Evolutionary conservation across 2,888 invertebrate genomes (phyloP), one percentile per base, ranked within the genome.

Genomic region (Oeneis ivallda): DNA sequence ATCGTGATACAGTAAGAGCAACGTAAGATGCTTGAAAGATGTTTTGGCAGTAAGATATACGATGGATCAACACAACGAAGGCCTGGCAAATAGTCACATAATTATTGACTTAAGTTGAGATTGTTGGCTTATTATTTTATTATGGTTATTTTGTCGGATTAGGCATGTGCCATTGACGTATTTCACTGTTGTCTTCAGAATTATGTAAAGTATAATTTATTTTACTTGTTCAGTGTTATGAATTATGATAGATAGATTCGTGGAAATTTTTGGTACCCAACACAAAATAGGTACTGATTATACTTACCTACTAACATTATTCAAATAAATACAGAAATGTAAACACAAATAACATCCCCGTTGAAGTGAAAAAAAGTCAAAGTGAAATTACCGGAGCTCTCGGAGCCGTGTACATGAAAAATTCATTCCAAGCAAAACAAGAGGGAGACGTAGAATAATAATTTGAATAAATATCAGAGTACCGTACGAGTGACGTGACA

Each of bases 401-500:
- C 77, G 79, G 82, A 84, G 84, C 82, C 85, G 87, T 88, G 86
- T 82, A 86, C 85, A 90, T 92, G 90, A 91, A 92, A 92, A 91
- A 91, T 92, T 92, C 90, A 92, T 92, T 85, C 81, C 79, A 76
- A 79, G 83, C 85, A 84, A 84, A 87, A 88, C 87, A 86, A 85
- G 87, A 85, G 89, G 87, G 89, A 83, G 89, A 79, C 81, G 83
- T 79, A 80, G 85, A 85, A 84, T 87, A 85, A 90, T 89, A 89
- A 91, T 90, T 91, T 91, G 87, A 91, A 92, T 91, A 91, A 90
- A 91, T 89, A 89, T 89, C 82, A 87, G 72, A 70, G 75, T 70
- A 70, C 72, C 84, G 82, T 78, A 81, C 82, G 78, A 75, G 81
- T 84, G 86, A 86, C 83, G 83, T 85, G 89, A 89, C 89, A 87